A percentile compares a stretch with the other conserved stretches of the same genome.
Evolutionary conservation across 2,113 vertebrate genomes (phyloP).

Genomic region (Scalopus aquaticus): DNA sequence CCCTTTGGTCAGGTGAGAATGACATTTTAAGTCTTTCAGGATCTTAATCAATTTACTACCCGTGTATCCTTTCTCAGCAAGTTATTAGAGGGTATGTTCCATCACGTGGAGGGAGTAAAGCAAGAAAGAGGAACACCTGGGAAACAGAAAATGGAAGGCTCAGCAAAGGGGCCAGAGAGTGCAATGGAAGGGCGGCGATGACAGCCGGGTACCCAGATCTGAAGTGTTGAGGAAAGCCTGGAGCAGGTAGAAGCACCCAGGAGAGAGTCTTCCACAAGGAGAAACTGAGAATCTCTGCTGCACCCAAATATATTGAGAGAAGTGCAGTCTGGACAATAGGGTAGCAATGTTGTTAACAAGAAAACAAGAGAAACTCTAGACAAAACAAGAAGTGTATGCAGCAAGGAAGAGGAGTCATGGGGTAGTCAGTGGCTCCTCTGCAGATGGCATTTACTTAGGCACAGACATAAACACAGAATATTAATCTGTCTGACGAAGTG

Average conservation of each 20-base stretch:
- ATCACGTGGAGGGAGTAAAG: neutral
- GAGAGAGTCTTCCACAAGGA: neutral
- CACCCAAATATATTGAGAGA: neutral
- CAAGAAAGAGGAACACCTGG: neutral
- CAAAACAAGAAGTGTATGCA: neutral
- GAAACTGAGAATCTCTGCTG: neutral
- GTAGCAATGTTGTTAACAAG: neutral
- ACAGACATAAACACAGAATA: neutral
- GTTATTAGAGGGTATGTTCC: neutral
- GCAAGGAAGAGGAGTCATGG: neutral
- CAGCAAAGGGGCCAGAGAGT: neutral
- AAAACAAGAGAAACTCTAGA: neutral
- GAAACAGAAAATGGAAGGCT: neutral
- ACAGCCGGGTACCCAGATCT: fast-evolving
- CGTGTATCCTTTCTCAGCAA: neutral
- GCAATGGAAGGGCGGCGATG: neutral
- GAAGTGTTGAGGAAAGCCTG: neutral
- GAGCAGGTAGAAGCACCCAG: neutral
- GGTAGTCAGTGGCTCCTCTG: neutral
- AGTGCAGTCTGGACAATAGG: neutral
- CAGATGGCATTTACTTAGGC: neutral
- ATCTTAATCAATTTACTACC: neutral
- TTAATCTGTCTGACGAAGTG: neutral
- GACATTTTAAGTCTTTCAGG: neutral
- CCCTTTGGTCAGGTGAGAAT: neutral